Conservation (phyloP, 2,113 vertebrate genomes). For the Callorhinus ursinus region DNA sequence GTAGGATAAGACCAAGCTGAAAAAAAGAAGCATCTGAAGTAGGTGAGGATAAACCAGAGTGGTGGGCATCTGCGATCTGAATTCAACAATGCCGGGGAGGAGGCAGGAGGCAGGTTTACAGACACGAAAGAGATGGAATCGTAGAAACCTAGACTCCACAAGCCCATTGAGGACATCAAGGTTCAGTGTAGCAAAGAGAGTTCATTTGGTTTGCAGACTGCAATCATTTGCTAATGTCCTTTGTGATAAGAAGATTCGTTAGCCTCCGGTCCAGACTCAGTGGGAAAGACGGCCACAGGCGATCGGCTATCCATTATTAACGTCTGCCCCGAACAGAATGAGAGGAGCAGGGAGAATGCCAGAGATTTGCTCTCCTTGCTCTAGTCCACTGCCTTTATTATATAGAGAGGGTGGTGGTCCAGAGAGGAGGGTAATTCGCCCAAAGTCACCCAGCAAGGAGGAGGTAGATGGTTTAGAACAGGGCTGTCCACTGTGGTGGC, state of each 20-base stretch:
- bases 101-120: fast-evolving
- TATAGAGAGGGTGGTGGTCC: neutral
- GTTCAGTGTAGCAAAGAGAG: no score
- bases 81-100: neutral
- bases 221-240: constrained; percentile 3
- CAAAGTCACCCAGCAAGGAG: neutral
- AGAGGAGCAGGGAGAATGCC: fast-evolving
- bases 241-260: neutral
- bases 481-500: neutral
- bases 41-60: neutral
- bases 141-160: neutral
- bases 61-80: neutral
- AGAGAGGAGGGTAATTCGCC: neutral
- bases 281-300: neutral
- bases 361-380: neutral
- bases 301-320: neutral
- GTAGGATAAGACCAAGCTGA: neutral
- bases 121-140: neutral
- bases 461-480: neutral
- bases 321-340: neutral
- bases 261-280: no score
- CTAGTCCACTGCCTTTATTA: neutral
- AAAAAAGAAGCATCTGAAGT: neutral
- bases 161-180: neutral
- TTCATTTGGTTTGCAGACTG: neutral